Evolutionary conservation across 30 jellyfish, hydroid and myxozoan species (phyloP), one percentile per base, ranked within the genome.

Genomic region (Mastigias papua): DNA sequence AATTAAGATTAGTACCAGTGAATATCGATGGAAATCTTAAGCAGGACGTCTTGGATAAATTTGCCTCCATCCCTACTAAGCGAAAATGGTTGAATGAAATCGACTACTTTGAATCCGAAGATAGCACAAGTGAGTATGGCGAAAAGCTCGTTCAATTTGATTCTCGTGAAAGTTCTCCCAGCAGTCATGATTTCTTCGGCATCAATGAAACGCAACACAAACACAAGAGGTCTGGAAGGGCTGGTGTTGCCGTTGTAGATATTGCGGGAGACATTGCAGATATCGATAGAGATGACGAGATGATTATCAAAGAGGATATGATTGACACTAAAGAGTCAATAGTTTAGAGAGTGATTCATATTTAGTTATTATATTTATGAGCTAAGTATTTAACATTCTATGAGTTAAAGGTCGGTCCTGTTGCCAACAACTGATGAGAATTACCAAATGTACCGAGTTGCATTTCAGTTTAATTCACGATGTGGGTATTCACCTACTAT

Each of bases 241-340:
- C 5, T 1, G 35, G n/a, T 15, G 67, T 50, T 13, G 35, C 62
- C 16, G 35, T 72, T 34, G 62, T 42, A 9, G 68, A 72, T 72
- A 35, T 72, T 22, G 37, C 21, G 10, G 68, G 25, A 35, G 68
- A 21, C 15, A 35, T 27, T 42, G 31, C 68, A 13, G 83, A 19
- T 30, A 33, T 48, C 3, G 68, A 72, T 22, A 35, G 69, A n/a
- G 35, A 34, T 2, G 34, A 22, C 1, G 83, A 37, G 10, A 15
- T 72, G 17, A 23, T 34, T 2, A 34, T 21, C 6, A 48, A 33
- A 31, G 81, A 69, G 25, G 28, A 69, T 15, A 69, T 69, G 34
- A 72, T 72, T 7, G 83, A 72, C 67, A 72, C 83, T 4, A 72
- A 72, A 50, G 83, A 72, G 68, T 72, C 83, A 1, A 72, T 72